Percentiles rank a stretch among this genome's conserved stretches.
Evolutionary conservation across 2,113 vertebrate species (phyloP).

Genomic region (Phasianus colchicus): DNA sequence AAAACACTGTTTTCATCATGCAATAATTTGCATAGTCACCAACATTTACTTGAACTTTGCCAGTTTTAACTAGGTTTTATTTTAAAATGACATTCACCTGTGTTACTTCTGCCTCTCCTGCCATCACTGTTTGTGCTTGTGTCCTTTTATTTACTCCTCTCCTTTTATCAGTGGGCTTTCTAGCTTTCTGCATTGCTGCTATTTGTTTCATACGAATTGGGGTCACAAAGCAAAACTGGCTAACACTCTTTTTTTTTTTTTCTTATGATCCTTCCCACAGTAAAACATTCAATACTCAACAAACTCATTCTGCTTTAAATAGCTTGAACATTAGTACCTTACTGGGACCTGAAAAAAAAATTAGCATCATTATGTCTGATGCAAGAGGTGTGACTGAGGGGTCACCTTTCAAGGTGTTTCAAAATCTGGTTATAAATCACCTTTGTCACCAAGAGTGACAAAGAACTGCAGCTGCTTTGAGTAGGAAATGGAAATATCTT

Average conservation of each 20-base stretch:
- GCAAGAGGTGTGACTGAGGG: too few relatives aligned
- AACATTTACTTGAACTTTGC: not conserved
- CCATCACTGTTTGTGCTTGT: fast-evolving
- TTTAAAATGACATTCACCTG: not conserved
- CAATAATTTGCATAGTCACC: not conserved
- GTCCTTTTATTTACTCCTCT: not conserved
- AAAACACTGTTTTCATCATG: not conserved
- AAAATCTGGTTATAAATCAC: not conserved
- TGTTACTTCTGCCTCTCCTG: not conserved
- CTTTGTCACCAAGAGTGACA: not conserved
- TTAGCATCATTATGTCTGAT: not conserved
- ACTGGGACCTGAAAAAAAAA: not conserved
- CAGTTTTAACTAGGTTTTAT: not conserved
- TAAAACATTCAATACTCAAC: not conserved
- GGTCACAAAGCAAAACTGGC: not conserved
- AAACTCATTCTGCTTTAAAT: not conserved
- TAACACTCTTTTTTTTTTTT: not conserved
- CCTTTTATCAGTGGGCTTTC: not conserved
- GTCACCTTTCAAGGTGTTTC: not conserved
- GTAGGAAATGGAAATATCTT: not conserved
- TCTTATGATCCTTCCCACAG: not conserved
- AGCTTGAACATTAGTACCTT: not conserved
- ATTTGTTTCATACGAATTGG: not conserved
- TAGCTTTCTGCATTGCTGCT: not conserved
- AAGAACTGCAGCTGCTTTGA: not conserved